Evolutionary conservation across 2,113 vertebrate species (phyloP).

Genomic region (Anguilla rostrata): DNA sequence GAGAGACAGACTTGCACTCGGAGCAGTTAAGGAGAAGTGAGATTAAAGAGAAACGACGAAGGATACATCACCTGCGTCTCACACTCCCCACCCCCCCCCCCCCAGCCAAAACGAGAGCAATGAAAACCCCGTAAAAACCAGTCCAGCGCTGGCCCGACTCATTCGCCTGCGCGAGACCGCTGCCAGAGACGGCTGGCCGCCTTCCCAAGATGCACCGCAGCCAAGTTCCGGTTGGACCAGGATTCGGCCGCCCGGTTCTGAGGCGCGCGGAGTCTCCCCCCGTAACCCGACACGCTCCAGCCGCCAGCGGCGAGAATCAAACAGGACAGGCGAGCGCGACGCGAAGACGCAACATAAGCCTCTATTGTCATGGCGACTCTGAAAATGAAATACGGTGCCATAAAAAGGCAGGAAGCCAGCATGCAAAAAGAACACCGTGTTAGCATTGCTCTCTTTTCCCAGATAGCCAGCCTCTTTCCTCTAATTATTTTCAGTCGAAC

Average conservation of each 20-base stretch:
- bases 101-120: background rate
- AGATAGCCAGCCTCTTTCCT: background rate
- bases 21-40: background rate
- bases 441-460: background rate
- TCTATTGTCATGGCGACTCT: background rate
- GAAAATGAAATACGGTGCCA: background rate
- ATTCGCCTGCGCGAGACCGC: background rate
- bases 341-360: background rate
- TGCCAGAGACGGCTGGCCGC: background rate
- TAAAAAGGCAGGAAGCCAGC: constrained; percentile 6
- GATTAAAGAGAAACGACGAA: background rate
- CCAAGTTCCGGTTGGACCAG: background rate
- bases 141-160: background rate
- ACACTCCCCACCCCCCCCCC: background rate
- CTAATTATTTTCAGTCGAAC: background rate
- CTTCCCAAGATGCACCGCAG: background rate
- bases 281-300: background rate
- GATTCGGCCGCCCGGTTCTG: background rate
- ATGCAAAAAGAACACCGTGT: background rate
- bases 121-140: background rate
- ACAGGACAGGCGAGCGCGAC: background rate
- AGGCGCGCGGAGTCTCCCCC: background rate
- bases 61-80: background rate
- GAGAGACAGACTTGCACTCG: background rate
- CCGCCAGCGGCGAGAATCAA: background rate